These are phyloP conservation scores for Leguminivora glycinivorella DNA, from an alignment of 1,140 invertebrate genomes.

Conservation along the genomic window DNA sequence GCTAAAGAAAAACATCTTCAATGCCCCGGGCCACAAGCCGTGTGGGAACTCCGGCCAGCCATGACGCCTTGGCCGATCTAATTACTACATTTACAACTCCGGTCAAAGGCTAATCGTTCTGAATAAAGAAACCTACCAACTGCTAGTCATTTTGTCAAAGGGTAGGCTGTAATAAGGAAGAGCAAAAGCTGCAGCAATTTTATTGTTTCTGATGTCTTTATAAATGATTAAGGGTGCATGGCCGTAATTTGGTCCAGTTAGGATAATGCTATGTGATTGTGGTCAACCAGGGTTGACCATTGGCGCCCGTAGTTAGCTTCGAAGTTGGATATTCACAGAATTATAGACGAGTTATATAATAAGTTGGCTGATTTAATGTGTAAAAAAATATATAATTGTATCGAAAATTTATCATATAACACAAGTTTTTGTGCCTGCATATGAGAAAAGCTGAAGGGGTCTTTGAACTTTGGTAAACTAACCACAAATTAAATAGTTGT, in stretches of 20 bases:
- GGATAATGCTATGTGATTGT: slow-evolving; percentile 2
- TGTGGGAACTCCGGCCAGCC: slow-evolving; percentile 64
- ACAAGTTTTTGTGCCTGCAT: too few relatives aligned
- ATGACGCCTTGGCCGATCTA: slow-evolving; percentile 56
- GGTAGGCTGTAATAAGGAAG: slow-evolving; percentile 37
- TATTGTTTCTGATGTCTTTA: slow-evolving; percentile 34
- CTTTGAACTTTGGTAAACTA: too few relatives aligned
- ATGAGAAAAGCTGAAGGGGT: too few relatives aligned
- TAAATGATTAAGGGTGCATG: slow-evolving; percentile 11
- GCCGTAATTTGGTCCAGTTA: slow-evolving; percentile 27
- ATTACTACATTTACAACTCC: slow-evolving; percentile 52
- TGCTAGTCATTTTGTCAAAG: slow-evolving; percentile 27
- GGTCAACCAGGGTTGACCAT: slow-evolving; percentile 1
- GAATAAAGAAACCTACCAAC: slow-evolving; percentile 18
- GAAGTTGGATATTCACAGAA: not conserved
- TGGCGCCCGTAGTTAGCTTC: not conserved
- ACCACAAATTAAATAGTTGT: too few relatives aligned
- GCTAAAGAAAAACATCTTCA: slow-evolving; percentile 34
- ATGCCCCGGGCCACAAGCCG: slow-evolving; percentile 47
- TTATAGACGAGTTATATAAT: too few relatives aligned
- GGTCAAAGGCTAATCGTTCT: slow-evolving; percentile 51
- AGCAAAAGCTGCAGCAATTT: slow-evolving; percentile 35
- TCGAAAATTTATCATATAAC: too few relatives aligned
- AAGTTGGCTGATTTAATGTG: too few relatives aligned
- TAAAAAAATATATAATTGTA: too few relatives aligned